Conservation (phyloP, 2,113 vertebrate genomes). For the Hemicordylus capensis region DNA sequence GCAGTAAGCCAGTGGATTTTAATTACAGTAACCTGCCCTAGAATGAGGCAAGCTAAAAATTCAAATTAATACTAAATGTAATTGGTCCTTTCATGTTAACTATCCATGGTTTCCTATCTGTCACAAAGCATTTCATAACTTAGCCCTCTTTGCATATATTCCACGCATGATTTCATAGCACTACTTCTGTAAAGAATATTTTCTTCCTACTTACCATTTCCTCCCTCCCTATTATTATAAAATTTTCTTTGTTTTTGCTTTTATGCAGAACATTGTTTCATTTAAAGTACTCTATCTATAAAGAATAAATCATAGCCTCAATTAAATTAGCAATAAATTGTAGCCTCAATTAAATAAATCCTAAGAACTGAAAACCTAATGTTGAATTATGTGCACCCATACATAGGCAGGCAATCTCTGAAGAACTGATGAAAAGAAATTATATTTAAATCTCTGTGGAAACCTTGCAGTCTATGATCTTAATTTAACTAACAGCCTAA, state of each 20-base stretch:
- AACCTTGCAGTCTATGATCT: not conserved
- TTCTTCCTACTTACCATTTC: not conserved
- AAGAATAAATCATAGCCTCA: not conserved
- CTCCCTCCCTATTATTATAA: constrained; percentile 22
- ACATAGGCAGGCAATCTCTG: not conserved
- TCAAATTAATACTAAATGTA: constrained; percentile 10
- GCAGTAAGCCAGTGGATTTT: not conserved
- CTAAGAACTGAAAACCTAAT: not conserved
- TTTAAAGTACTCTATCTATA: not conserved
- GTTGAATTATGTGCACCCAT: not conserved
- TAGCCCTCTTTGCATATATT: not conserved
- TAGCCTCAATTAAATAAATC: not conserved
- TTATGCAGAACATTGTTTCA: not conserved
- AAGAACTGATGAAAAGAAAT: constrained; percentile 7
- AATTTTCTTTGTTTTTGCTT: not conserved
- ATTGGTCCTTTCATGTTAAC: not conserved
- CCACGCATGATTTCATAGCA: not conserved
- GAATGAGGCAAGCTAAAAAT: not conserved
- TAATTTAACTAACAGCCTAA: constrained; percentile 1
- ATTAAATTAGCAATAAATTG: constrained; percentile 12
- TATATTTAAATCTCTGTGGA: not conserved
- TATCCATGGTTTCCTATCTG: not conserved
- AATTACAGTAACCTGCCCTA: not conserved
- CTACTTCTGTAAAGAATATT: not conserved
- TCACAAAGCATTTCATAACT: constrained; percentile 16